A percentile compares a stretch with the other conserved stretches of the same genome.
Evolutionary conservation across 1,140 invertebrate species (phyloP).

Genomic region (Scaptomyza hsui): DNA sequence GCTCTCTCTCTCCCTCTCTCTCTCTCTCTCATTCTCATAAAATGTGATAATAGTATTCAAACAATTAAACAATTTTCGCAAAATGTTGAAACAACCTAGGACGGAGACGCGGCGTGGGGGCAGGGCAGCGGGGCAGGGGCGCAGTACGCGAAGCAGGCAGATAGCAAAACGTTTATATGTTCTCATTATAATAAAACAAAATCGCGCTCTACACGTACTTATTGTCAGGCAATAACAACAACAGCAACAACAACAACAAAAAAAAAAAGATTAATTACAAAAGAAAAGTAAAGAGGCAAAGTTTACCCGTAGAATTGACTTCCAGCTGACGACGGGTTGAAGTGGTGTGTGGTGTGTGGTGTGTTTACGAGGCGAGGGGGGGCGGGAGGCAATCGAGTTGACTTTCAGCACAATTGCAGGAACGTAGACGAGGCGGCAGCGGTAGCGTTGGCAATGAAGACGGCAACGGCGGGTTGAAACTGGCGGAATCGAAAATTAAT

Average conservation of each 20-base stretch:
- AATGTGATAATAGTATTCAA: slow-evolving; percentile 79
- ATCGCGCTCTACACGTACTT: slow-evolving; percentile 55
- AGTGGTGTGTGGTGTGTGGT: neutral
- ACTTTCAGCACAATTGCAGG: slow-evolving; percentile 47
- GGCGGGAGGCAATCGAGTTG: slow-evolving; percentile 11
- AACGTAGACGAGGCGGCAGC: slow-evolving; percentile 25
- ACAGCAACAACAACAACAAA: slow-evolving; percentile 12
- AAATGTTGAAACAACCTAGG: slow-evolving; percentile 68
- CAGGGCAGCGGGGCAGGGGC: neutral
- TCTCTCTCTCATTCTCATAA: slow-evolving; percentile 9
- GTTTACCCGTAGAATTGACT: slow-evolving; percentile 75
- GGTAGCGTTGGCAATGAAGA: slow-evolving; percentile 12
- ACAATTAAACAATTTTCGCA: slow-evolving; percentile 79
- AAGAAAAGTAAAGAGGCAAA: slow-evolving; percentile 63
- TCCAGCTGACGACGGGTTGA: slow-evolving; percentile 42
- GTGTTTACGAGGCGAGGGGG: neutral
- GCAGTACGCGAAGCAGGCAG: slow-evolving; percentile 42
- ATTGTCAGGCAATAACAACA: slow-evolving; percentile 49
- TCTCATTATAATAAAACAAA: slow-evolving; percentile 80
- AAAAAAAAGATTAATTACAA: slow-evolving; percentile 74
- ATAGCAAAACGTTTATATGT: slow-evolving; percentile 77
- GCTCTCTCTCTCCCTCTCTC: slow-evolving; percentile 4
- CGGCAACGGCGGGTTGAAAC: slow-evolving; percentile 47
- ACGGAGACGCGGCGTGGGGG: neutral
- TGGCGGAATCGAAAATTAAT: slow-evolving; percentile 79